Evolutionary conservation across 2,113 vertebrate species (phyloP).

Genomic region (Odocoileus hemionus): DNA sequence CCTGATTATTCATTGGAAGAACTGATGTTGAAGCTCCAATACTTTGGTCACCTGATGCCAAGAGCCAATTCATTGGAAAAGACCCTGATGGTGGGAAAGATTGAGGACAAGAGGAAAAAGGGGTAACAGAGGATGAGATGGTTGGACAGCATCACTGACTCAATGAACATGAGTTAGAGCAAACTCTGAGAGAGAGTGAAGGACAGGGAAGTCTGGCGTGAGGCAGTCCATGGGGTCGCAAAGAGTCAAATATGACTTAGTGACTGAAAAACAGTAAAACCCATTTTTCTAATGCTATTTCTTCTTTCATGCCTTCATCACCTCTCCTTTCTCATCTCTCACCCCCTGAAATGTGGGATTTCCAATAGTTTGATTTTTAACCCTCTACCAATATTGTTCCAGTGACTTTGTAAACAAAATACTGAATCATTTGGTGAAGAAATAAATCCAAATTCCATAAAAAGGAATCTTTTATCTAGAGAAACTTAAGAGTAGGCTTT

Average conservation of each 20-base stretch:
- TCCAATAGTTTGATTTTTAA: neutral
- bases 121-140: neutral
- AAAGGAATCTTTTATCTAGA: neutral
- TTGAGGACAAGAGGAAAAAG: neutral
- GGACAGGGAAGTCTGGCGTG: neutral
- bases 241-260: neutral
- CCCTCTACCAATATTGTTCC: neutral
- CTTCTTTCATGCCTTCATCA: neutral
- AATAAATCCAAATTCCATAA: neutral
- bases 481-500: neutral
- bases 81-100: neutral
- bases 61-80: neutral
- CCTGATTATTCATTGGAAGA: neutral
- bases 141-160: neutral
- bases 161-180: neutral
- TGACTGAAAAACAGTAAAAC: neutral
- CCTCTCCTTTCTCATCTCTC: neutral
- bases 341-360: neutral
- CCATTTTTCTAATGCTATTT: neutral
- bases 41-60: neutral
- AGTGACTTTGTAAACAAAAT: neutral
- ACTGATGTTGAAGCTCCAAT: neutral
- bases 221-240: neutral
- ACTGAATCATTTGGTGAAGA: neutral
- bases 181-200: neutral